Percentiles rank a stretch among this genome's conserved stretches.
These are phyloP conservation scores for Mantis religiosa DNA, from an alignment of 2,888 invertebrate genomes.

Conservation along the genomic window DNA sequence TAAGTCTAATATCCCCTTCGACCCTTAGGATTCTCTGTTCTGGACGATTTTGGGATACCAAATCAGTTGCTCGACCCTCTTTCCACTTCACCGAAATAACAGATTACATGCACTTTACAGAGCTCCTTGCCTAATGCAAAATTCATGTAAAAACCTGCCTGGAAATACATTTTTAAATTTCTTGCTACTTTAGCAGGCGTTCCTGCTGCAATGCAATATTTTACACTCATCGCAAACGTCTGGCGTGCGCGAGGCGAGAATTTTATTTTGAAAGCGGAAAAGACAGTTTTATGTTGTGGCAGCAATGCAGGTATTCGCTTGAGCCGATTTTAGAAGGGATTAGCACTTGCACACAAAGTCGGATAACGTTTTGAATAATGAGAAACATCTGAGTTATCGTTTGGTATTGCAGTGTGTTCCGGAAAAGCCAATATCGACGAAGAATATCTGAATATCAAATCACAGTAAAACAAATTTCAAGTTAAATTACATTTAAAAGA, in stretches of 20 bases:
- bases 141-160: background rate
- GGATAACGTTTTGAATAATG: background rate
- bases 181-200: background rate
- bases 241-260: background rate
- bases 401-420: background rate
- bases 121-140: background rate
- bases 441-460: too few species aligned
- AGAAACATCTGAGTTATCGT: background rate
- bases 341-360: background rate
- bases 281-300: background rate
- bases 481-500: too few species aligned
- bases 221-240: background rate
- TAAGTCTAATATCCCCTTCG: background rate
- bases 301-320: background rate
- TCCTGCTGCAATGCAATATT: background rate
- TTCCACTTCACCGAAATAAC: background rate
- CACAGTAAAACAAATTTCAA: too few species aligned
- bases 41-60: background rate
- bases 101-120: background rate
- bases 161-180: background rate
- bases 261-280: background rate
- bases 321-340: background rate
- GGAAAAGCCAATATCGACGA: background rate
- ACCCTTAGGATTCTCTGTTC: background rate
- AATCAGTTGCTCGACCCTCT: background rate